A percentile compares a stretch with the other conserved stretches of the same genome.
Conservation (phyloP, 1,140 invertebrate species). For the Leptonema lineaticorne region DNA sequence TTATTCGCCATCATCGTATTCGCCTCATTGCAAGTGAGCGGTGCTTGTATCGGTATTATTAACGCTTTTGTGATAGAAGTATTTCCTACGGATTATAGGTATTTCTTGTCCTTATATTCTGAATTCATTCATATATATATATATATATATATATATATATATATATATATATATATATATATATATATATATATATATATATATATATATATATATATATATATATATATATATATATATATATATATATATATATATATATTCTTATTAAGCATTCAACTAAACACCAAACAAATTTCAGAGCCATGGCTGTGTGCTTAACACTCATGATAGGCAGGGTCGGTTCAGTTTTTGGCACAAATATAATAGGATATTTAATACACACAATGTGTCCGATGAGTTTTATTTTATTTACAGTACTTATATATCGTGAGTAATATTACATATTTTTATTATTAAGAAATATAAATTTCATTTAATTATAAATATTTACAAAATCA, state of each 20-base stretch:
- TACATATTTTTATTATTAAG: background rate
- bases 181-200: too few relatives aligned
- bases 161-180: too few relatives aligned
- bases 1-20: conserved; percentile 47
- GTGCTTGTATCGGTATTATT: conserved; percentile 49
- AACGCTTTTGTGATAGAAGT: conserved; percentile 53
- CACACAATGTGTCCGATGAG: conserved; percentile 57
- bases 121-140: too few relatives aligned
- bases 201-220: too few relatives aligned
- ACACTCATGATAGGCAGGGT: conserved; percentile 61
- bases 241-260: too few relatives aligned
- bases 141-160: too few relatives aligned
- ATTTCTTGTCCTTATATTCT: too few relatives aligned
- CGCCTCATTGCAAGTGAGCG: conserved; percentile 47
- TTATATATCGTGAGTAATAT: conserved; percentile 54
- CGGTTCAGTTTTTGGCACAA: conserved; percentile 60
- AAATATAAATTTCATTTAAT: too few relatives aligned
- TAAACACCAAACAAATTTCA: conserved; percentile 44
- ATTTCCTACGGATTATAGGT: conserved; percentile 53
- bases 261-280: too few relatives aligned
- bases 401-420: conserved; percentile 57
- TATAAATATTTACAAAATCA: too few relatives aligned
- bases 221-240: too few relatives aligned
- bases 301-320: conserved; percentile 62
- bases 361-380: conserved; percentile 57